Evolutionary conservation across 2,797 vertebrate genomes (phyloP), one percentile per base, ranked within the genome.

Genomic region (Selene dorsalis): DNA sequence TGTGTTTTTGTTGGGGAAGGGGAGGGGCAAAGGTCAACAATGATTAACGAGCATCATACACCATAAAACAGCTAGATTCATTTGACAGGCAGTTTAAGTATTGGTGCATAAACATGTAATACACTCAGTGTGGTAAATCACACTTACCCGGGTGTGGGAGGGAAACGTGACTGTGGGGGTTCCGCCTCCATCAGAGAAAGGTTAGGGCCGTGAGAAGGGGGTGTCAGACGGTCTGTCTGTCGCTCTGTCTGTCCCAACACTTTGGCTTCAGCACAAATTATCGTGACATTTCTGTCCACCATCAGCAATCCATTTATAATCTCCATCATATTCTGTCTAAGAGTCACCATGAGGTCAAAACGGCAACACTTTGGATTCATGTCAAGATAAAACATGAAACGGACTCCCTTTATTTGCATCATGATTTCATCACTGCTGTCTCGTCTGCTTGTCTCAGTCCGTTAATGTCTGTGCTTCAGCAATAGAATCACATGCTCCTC

Each of bases 1-100:
- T 30, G 53, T 62, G 10, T 16, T 8, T n/a, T 32, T n/a, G 32
- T 58, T 7, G 17, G n/a, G 43, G 41, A 24, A 11, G 24, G 16
- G 52, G 50, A 16, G 9, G 10, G 47, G 35, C 9, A 72, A 84
- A 86, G 89, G 89, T 90, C 83, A 86, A 86, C 82, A 84, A 53
- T 60, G 73, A 66, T 66, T 60, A 61, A 41, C n/a, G 2, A 55
- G 32, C 43, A 63, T 76, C 67, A 78, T 77, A 83, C 77, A 74
- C 73, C 26, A 64, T 81, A 80, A 83, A 88, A 68, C 17, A 11
- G 26, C 52, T 50, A 28, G 82, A 84, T 84, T 87, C 82, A 88
- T 87, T 50, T 77, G 78, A 67, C 76, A 87, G 72, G 58, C 57
- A 80, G 79, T 85, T 78, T 79, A 59, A 75, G 60, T 66, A 67